Conservation (phyloP, 2,888 invertebrate genomes). For the Scaptomyza flava region DNA sequence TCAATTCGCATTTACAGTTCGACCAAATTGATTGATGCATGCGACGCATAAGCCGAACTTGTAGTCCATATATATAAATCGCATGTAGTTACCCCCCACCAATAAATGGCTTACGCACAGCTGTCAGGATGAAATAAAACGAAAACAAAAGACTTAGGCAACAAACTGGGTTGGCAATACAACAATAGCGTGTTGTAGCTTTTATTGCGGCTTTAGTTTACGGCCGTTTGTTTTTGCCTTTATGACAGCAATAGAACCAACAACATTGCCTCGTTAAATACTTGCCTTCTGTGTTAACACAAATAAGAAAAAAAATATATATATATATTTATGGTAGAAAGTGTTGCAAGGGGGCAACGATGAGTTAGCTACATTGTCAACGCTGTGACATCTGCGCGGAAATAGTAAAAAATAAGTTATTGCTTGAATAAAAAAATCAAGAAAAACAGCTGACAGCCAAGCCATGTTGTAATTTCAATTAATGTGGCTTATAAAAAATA, state of each 20-base stretch:
- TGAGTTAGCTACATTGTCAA: constrained; percentile 43
- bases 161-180: constrained; percentile 54
- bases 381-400: constrained; percentile 52
- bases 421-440: constrained; percentile 52
- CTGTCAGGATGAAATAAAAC: not conserved
- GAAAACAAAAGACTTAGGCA: constrained; percentile 71
- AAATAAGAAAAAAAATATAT: not conserved
- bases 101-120: constrained; percentile 39
- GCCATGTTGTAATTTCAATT: constrained; percentile 71
- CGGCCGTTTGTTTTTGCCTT: constrained; percentile 41
- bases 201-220: constrained; percentile 12
- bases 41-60: constrained; percentile 34
- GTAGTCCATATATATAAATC: constrained; percentile 12
- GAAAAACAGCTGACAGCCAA: constrained; percentile 7
- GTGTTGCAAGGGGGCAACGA: constrained; percentile 42
- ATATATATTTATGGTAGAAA: constrained; percentile 53
- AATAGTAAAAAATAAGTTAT: constrained; percentile 63
- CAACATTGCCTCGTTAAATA: constrained; percentile 44
- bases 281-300: constrained; percentile 42
- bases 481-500: constrained; percentile 57
- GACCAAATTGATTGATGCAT: constrained; percentile 61
- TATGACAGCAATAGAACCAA: constrained; percentile 67
- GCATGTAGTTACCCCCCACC: constrained; percentile 14
- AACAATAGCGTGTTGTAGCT: constrained; percentile 13
- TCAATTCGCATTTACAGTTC: constrained; percentile 71